These are phyloP conservation scores for Heliconius melpomene DNA, from an alignment of 1,140 invertebrate species.

Conservation along the genomic window DNA sequence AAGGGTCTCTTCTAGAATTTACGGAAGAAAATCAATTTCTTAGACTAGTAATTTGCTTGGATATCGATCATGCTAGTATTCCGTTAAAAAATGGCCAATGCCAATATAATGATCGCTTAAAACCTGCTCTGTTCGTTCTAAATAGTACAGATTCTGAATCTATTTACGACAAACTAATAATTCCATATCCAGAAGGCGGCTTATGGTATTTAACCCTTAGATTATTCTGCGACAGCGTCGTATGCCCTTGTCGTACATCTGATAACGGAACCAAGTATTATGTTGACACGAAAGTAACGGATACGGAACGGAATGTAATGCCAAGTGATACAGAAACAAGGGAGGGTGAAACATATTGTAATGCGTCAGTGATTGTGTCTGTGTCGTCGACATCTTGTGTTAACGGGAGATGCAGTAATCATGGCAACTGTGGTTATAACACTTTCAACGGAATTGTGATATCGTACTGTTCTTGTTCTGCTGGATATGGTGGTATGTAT, in stretches of 20 bases:
- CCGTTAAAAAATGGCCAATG: constrained; percentile 82
- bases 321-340: constrained; percentile 49
- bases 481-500: constrained; percentile 84
- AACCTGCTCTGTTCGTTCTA: constrained; percentile 80
- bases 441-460: constrained; percentile 89
- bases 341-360: constrained; percentile 59
- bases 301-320: constrained; percentile 24
- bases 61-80: constrained; percentile 78
- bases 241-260: constrained; percentile 73
- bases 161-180: constrained; percentile 83
- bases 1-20: constrained; percentile 61
- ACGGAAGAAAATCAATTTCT: constrained; percentile 72
- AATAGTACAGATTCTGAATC: constrained; percentile 82
- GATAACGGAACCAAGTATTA: constrained; percentile 73
- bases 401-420: constrained; percentile 84
- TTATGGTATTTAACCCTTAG: constrained; percentile 87
- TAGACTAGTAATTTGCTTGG: constrained; percentile 83
- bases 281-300: constrained; percentile 48
- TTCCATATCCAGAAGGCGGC: constrained; percentile 90
- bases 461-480: constrained; percentile 87
- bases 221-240: constrained; percentile 82
- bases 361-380: constrained; percentile 80
- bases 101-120: constrained; percentile 76
- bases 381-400: constrained; percentile 86
- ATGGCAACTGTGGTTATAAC: constrained; percentile 86